Percentiles rank a stretch among this genome's conserved stretches.
These are phyloP conservation scores for Hypotaenidia philippensis DNA, from an alignment of 2,797 vertebrate species.

Conservation along the genomic window DNA sequence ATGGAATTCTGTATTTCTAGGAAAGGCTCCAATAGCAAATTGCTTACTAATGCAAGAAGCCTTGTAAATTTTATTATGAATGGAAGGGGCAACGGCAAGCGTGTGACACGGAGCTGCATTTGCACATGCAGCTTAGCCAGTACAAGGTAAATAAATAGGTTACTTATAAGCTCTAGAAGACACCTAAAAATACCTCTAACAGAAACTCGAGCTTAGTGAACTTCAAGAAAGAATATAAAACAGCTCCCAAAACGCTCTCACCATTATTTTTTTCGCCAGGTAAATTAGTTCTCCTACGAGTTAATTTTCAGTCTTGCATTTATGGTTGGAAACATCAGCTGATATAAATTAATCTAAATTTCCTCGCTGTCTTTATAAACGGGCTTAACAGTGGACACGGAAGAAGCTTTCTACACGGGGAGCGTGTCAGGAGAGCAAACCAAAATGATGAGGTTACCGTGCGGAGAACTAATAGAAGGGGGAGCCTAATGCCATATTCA, in stretches of 20 bases:
- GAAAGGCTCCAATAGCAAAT: constrained; percentile 60
- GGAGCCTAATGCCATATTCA: not conserved
- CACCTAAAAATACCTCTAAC: not conserved
- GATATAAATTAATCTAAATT: not conserved
- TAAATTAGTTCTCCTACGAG: not conserved
- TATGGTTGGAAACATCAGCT: not conserved
- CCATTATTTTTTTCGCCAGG: not conserved
- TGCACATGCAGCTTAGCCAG: not conserved
- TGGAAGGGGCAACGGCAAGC: not conserved
- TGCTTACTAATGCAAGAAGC: constrained; percentile 45
- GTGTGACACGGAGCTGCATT: not conserved
- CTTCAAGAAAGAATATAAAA: not conserved
- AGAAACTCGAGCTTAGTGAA: not conserved
- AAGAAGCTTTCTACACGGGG: not conserved
- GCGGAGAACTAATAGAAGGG: not conserved
- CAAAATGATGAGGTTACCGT: not conserved
- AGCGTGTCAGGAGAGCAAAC: not conserved
- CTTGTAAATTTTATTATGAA: constrained; percentile 41
- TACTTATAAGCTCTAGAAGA: constrained; percentile 28
- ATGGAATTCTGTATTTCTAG: constrained; percentile 65
- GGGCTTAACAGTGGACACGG: not conserved
- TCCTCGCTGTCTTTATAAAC: not conserved
- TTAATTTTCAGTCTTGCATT: not conserved
- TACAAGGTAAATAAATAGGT: constrained; percentile 41
- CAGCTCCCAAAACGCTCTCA: not conserved